Base-by-base conservation (phyloP, 2,888 invertebrate species). In the Drosophila quinaria region DNA sequence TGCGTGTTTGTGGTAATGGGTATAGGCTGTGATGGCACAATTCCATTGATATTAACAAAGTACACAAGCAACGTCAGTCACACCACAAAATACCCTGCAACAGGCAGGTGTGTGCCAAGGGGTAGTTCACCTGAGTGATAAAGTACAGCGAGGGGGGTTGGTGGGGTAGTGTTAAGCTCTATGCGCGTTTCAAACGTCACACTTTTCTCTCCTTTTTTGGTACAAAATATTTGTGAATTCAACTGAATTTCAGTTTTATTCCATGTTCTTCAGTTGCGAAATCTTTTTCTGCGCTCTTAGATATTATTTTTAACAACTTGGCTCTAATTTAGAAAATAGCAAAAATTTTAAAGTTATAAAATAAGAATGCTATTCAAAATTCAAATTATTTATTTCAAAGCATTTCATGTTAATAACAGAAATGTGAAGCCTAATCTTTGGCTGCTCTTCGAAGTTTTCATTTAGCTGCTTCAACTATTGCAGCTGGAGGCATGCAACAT, bases 31-130 rank as follows among this genome's bases (percentile, higher is more conserved):
- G 13, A 29, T 44, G 41, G 29, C 62, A 33, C 52, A 47, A 37
- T 58, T 66, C 37, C 72, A 67, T 75, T 71, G 64, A 77, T 65
- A 76, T 72, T 77, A 77, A 76, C 78, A 72, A 76, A 77, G 72
- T 55, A 77, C 68, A 68, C 76, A 76, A 47, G 63, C 55, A 44
- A 63, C 55, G 55, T 76, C 70, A 64, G 50, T 25, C 50, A 35
- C 52, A 63, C 25, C 67, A 47, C 46, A 54, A 54, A 54, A 66
- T 66, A 41, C 55, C 56, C 52, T 44, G 17, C 41, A 46, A 22
- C 17, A 50, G 31, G 22, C 31, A 29, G 19, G 42, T 17, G 35
- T 11, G 29, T 41, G 29, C 2, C 25, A 29, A 41, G 37, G 19
- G 3, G 4, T 47, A 49, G 22, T 31, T 31, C 15, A 15, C 31